Evolutionary conservation across 2,797 vertebrate species (phyloP).

Genomic region (Oreortyx pictus): DNA sequence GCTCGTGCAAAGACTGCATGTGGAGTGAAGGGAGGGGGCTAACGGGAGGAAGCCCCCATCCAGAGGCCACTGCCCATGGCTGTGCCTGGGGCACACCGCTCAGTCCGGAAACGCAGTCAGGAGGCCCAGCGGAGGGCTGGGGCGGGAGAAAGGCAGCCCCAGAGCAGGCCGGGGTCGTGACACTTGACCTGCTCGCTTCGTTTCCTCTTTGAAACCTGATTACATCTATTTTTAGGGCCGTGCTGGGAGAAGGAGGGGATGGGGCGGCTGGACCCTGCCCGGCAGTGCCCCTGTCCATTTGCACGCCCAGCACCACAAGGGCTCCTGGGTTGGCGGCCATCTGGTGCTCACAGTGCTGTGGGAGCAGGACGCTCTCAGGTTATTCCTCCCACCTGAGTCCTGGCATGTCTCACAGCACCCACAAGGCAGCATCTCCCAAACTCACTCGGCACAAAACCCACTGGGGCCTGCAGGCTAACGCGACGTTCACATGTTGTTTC

Average conservation of each 20-base stretch:
- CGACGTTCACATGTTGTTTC: neutral
- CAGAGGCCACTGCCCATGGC: conserved; percentile 47
- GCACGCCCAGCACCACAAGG: neutral
- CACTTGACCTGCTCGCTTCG: conserved; percentile 67
- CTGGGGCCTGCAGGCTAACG: neutral
- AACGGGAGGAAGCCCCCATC: neutral
- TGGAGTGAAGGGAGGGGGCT: neutral
- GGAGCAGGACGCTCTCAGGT: neutral
- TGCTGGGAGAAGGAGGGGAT: conserved; percentile 27
- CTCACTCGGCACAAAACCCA: neutral
- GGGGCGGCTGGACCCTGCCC: neutral
- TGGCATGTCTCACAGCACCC: neutral
- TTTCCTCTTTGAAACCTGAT: conserved; percentile 76
- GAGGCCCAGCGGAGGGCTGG: conserved; percentile 39
- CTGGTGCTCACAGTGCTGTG: neutral
- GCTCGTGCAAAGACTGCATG: neutral
- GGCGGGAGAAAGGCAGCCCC: conserved; percentile 50
- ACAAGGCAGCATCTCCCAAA: neutral
- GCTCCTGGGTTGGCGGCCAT: neutral
- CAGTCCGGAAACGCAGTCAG: conserved; percentile 20
- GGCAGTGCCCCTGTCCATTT: neutral
- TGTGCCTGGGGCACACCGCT: neutral
- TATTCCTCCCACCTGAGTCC: neutral
- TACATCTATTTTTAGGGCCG: conserved; percentile 66
- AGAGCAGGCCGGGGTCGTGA: conserved; percentile 56